Conservation (phyloP, 2,888 invertebrate species). For the Actias luna region DNA sequence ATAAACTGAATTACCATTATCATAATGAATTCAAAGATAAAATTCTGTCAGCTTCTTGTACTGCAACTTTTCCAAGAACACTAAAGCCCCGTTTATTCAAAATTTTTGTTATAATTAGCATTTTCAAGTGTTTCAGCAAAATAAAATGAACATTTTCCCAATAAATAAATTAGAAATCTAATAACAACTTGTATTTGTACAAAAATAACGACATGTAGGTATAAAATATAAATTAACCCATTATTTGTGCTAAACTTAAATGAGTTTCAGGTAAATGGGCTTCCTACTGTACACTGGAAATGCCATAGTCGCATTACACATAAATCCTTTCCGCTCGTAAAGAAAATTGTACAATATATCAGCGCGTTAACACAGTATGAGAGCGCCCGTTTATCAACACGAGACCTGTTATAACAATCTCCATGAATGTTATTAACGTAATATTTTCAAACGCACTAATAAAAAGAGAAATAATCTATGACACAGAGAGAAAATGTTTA, state of each 20-base stretch:
- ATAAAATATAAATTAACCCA: slow-evolving; percentile 1
- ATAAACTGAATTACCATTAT: too few species aligned
- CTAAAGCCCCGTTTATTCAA: too few species aligned
- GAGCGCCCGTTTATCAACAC: slow-evolving; percentile 69
- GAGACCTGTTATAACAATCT: slow-evolving; percentile 62
- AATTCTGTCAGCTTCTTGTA: too few species aligned
- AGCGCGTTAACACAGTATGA: slow-evolving; percentile 65
- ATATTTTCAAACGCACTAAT: slow-evolving; percentile 12
- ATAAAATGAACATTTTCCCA: too few species aligned
- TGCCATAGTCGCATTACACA: slow-evolving; percentile 49
- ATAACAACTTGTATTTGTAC: neutral
- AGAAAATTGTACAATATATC: slow-evolving; percentile 77
- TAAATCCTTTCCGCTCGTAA: slow-evolving; percentile 71
- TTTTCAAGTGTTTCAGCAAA: too few species aligned
- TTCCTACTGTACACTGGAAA: slow-evolving; percentile 43
- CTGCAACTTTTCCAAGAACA: too few species aligned
- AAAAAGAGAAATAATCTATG: neutral
- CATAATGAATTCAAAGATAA: too few species aligned
- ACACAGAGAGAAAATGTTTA: neutral
- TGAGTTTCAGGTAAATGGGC: neutral
- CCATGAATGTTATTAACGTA: slow-evolving; percentile 31
- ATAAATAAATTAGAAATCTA: too few species aligned
- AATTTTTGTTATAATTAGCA: too few species aligned
- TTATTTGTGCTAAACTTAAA: neutral
- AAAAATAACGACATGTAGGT: neutral